These are phyloP conservation scores for Crambe crambe DNA, from an alignment of 37 sponge, comb jelly and placozoan genomes.

Conservation along the genomic window DNA sequence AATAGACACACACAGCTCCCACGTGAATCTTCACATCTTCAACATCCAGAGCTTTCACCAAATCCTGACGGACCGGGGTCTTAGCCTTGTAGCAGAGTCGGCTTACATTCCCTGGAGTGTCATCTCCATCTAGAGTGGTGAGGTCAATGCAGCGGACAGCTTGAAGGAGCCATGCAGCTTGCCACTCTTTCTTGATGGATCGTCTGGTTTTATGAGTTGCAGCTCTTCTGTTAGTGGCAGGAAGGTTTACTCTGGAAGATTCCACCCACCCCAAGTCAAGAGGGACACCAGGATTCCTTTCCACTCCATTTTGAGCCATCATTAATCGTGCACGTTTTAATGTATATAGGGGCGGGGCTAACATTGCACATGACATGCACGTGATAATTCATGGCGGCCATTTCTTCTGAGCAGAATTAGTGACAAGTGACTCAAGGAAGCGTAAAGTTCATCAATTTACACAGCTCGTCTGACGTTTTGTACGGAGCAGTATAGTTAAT, in stretches of 20 bases:
- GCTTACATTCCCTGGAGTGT: slow-evolving; percentile 87
- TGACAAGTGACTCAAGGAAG: background rate
- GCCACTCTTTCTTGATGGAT: slow-evolving; percentile 98
- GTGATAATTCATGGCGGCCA: slow-evolving; percentile 4
- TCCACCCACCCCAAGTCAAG: slow-evolving; percentile 95
- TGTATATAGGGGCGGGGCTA: background rate
- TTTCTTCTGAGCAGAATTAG: background rate
- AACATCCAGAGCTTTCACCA: slow-evolving; percentile 77
- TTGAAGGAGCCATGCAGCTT: slow-evolving; percentile 97
- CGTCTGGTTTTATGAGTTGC: slow-evolving; percentile 89
- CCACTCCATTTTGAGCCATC: background rate
- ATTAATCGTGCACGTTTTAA: background rate
- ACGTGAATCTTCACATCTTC: slow-evolving; percentile 74
- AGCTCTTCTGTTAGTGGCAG: slow-evolving; percentile 87
- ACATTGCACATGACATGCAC: background rate
- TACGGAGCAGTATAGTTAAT: background rate
- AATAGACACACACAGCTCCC: slow-evolving; percentile 97
- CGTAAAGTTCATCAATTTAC: background rate
- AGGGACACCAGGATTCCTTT: slow-evolving; percentile 79
- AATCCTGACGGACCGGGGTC: slow-evolving; percentile 93
- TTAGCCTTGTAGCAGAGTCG: slow-evolving; percentile 94
- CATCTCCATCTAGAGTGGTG: slow-evolving; percentile 97
- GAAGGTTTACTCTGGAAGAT: slow-evolving; percentile 81
- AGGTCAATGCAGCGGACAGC: slow-evolving; percentile 97
- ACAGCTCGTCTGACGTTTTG: background rate